A percentile compares a stretch with the other conserved stretches of the same genome.
phyloP scores from a whole-genome alignment of 2,113 vertebrate species.

The Poecilia latipinna region DNA sequence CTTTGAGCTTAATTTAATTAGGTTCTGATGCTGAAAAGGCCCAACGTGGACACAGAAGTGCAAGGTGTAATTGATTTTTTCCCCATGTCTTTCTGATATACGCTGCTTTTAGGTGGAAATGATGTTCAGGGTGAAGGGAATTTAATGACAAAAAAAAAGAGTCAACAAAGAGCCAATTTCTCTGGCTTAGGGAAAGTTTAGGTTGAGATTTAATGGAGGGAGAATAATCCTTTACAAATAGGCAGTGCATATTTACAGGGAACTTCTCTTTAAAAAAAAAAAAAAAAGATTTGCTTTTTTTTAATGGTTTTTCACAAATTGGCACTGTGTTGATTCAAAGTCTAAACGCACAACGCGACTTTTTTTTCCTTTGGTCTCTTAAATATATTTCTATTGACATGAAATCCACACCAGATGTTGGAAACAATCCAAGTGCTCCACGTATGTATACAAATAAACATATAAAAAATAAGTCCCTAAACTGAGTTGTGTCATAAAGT shows the following conservation, averaged over 20 bases:
- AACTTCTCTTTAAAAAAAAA: slow-evolving; percentile 17
- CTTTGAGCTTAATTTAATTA: slow-evolving; percentile 79
- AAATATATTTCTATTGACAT: background rate
- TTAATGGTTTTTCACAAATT: slow-evolving; percentile 37
- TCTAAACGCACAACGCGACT: slow-evolving; percentile 1
- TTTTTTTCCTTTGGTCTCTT: too few species aligned
- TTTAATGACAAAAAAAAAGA: slow-evolving; percentile 71
- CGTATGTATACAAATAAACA: background rate
- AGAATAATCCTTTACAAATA: slow-evolving; percentile 68
- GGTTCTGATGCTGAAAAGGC: slow-evolving; percentile 67
- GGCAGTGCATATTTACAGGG: slow-evolving; percentile 43
- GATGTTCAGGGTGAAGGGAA: slow-evolving; percentile 50
- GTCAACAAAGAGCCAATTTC: slow-evolving; percentile 65
- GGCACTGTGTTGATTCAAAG: slow-evolving; percentile 45
- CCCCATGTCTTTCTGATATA: slow-evolving; percentile 44
- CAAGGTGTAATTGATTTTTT: slow-evolving; percentile 72
- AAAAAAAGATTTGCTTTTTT: slow-evolving; percentile 4
- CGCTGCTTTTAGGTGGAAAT: slow-evolving; percentile 49
- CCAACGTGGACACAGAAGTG: slow-evolving; percentile 55
- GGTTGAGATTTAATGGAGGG: slow-evolving; percentile 48
- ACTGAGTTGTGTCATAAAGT: background rate
- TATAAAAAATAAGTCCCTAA: background rate
- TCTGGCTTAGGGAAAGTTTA: slow-evolving; percentile 59
- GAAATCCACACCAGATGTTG: background rate
- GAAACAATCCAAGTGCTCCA: background rate